Percentiles rank a stretch among this genome's conserved stretches.
These are phyloP conservation scores for Aegypius monachus DNA, from an alignment of 2,113 vertebrate genomes.

Conservation along the genomic window DNA sequence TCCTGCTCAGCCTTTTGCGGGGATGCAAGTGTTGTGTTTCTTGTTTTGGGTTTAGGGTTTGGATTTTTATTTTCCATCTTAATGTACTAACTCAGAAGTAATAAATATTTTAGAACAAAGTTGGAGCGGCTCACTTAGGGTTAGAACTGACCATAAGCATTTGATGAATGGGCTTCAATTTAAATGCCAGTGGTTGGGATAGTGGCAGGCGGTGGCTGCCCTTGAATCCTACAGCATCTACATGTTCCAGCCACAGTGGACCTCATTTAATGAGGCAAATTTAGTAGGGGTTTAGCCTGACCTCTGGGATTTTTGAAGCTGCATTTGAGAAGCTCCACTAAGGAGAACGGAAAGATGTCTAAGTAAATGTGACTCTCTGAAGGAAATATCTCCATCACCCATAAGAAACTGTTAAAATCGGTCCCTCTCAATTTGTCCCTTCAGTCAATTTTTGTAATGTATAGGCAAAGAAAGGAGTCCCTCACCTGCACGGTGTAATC, in stretches of 20 bases:
- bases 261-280: slow-evolving; percentile 24
- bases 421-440: not conserved
- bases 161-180: slow-evolving; percentile 62
- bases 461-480: not conserved
- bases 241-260: slow-evolving; percentile 5
- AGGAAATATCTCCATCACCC: not conserved
- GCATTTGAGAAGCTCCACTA: not conserved
- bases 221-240: slow-evolving; percentile 2
- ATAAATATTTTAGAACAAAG: slow-evolving; percentile 55
- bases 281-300: not conserved
- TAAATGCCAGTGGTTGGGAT: slow-evolving; percentile 59
- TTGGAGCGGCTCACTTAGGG: slow-evolving; percentile 44
- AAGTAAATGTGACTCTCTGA: not conserved
- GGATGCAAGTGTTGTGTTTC: not conserved
- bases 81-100: slow-evolving; percentile 30
- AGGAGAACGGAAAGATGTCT: not conserved
- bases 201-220: not conserved
- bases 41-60: not conserved
- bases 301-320: not conserved
- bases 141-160: slow-evolving; percentile 41
- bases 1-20: not conserved
- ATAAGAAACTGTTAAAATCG: not conserved
- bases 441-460: not conserved
- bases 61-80: not conserved
- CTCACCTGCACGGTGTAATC: not conserved